A percentile compares a stretch with the other conserved stretches of the same genome.
phyloP scores from a whole-genome alignment of 92 coral and sea anemone species.

The Umimayanthus chanpuru region DNA sequence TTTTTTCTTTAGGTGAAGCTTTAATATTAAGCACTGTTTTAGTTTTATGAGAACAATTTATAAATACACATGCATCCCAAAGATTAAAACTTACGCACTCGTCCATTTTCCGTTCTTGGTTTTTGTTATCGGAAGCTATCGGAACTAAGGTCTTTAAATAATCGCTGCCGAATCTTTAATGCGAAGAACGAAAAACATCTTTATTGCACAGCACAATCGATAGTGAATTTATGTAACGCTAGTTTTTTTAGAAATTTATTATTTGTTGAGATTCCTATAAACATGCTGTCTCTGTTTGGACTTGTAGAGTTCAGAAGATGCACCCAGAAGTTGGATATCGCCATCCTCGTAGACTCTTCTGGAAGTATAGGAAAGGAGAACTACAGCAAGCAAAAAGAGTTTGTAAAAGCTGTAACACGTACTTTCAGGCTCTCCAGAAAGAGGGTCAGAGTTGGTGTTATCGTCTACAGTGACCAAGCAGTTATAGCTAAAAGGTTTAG shows the following conservation, averaged over 20 bases:
- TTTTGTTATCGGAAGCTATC: no score
- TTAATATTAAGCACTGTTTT: no score
- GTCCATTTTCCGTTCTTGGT: no score
- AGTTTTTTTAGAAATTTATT: no score
- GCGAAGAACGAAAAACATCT: no score
- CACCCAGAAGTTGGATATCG: constrained; percentile 59
- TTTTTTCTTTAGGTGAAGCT: no score
- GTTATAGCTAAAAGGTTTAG: constrained; percentile 51
- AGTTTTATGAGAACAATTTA: no score
- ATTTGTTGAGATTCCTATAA: neutral
- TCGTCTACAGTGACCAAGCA: constrained; percentile 57
- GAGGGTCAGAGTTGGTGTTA: constrained; percentile 53
- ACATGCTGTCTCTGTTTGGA: neutral
- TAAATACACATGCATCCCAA: no score
- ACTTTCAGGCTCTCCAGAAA: constrained; percentile 57
- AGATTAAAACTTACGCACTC: no score
- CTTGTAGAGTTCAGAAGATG: constrained; percentile 56
- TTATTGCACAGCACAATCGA: neutral
- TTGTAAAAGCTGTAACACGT: constrained; percentile 63
- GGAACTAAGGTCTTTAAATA: neutral
- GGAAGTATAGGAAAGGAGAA: constrained; percentile 57
- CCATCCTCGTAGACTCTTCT: constrained; percentile 71
- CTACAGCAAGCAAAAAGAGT: constrained; percentile 70
- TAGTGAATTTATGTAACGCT: neutral
- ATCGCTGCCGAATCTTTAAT: neutral